Evolutionary conservation across 2,797 vertebrate species (phyloP).

Genomic region (Galagoides demidoff): DNA sequence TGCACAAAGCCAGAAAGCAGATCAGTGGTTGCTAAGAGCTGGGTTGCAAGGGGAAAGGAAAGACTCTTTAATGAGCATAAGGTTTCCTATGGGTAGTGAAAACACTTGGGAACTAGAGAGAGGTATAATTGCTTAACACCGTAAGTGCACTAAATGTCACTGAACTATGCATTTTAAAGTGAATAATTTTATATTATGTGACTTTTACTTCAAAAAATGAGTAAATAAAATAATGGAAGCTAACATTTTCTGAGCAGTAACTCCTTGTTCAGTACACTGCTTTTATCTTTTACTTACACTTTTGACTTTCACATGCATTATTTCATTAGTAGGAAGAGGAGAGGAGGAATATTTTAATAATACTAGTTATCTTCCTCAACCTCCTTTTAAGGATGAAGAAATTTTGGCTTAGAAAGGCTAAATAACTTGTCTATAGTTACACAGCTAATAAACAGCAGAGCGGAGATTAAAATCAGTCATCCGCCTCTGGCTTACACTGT

Average conservation of each 20-base stretch:
- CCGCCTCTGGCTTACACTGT: neutral
- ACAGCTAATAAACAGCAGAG: neutral
- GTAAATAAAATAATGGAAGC: neutral
- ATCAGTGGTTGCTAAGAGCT: neutral
- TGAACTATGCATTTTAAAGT: neutral
- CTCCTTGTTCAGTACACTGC: neutral
- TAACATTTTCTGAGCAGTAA: neutral
- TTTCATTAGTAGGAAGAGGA: neutral
- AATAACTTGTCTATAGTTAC: neutral
- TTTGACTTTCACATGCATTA: neutral
- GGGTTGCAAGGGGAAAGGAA: neutral
- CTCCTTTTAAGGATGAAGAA: neutral
- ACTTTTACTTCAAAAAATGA: conserved; percentile 30
- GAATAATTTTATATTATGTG: neutral
- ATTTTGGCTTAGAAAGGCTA: neutral
- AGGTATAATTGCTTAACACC: neutral
- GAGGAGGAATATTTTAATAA: neutral
- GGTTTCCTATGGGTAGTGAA: neutral
- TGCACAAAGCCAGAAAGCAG: neutral
- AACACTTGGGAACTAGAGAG: neutral
- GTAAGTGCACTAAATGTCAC: neutral
- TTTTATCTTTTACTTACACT: neutral
- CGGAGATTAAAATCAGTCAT: neutral
- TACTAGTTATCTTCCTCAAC: neutral
- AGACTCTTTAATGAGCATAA: neutral